phyloP scores from a whole-genome alignment of 2,888 invertebrate genomes.

The Leucophenga montana region DNA sequence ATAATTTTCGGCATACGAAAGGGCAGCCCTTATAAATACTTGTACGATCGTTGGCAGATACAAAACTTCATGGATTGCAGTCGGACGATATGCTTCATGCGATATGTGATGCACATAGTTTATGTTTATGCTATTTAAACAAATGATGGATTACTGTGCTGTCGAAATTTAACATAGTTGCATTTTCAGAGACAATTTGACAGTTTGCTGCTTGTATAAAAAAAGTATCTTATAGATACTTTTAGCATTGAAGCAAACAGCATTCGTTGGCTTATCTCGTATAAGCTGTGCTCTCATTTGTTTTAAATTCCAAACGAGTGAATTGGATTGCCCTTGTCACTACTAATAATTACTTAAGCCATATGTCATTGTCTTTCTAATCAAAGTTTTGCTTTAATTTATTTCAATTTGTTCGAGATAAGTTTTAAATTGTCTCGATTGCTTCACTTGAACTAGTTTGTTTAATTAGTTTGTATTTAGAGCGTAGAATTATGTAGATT shows the following conservation, averaged over 20 bases:
- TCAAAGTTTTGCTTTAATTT: slow-evolving; percentile 23
- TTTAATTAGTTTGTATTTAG: too few relatives aligned
- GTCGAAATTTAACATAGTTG: slow-evolving; percentile 10
- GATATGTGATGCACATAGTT: neutral
- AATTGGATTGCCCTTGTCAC: slow-evolving; percentile 8
- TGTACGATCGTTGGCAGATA: too few relatives aligned
- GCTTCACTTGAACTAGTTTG: neutral
- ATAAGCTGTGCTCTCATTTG: neutral
- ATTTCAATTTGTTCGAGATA: slow-evolving; percentile 20
- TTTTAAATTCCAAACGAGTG: neutral
- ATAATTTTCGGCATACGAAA: slow-evolving; percentile 1
- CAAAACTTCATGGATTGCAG: too few relatives aligned
- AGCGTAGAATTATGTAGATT: too few relatives aligned
- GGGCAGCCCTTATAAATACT: slow-evolving; percentile 8
- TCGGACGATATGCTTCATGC: too few relatives aligned
- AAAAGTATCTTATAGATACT: too few relatives aligned
- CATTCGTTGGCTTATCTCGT: neutral
- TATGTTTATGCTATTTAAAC: slow-evolving; percentile 24
- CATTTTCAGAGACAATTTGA: neutral
- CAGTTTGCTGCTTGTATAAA: too few relatives aligned
- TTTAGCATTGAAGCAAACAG: too few relatives aligned
- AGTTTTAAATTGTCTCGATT: neutral
- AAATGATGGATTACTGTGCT: slow-evolving; percentile 16
- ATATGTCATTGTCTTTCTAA: slow-evolving; percentile 15
- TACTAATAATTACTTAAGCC: neutral